Conservation (phyloP, 1,140 invertebrate genomes). For the Oryzaephilus surinamensis region DNA sequence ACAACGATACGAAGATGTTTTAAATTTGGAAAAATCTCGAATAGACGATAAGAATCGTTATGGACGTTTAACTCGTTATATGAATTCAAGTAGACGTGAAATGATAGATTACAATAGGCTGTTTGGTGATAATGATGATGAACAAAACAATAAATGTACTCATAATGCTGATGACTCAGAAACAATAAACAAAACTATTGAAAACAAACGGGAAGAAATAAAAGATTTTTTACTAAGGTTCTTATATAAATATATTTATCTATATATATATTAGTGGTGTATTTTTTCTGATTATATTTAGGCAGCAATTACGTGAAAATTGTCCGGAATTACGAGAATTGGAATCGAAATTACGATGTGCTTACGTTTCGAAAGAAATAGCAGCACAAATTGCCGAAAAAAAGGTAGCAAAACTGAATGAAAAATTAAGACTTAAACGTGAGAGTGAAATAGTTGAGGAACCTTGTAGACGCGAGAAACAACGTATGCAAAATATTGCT, state of each 20-base stretch:
- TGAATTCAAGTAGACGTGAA: too few species aligned
- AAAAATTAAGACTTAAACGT: constrained; percentile 23
- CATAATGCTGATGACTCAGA: too few species aligned
- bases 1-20: too few species aligned
- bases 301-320: constrained; percentile 33
- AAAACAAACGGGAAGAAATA: not conserved
- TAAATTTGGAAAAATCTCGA: too few species aligned
- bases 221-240: not conserved
- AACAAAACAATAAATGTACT: too few species aligned
- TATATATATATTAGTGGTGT: constrained; percentile 1
- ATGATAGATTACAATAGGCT: too few species aligned
- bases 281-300: constrained; percentile 14
- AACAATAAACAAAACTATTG: not conserved
- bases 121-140: too few species aligned
- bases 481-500: constrained; percentile 15
- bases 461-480: constrained; percentile 18
- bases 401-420: constrained; percentile 25
- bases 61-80: too few species aligned
- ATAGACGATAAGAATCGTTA: too few species aligned
- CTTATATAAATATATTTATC: not conserved
- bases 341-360: constrained; percentile 32
- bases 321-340: constrained; percentile 35
- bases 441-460: constrained; percentile 13
- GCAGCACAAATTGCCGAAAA: constrained; percentile 35
- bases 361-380: constrained; percentile 36